These are phyloP conservation scores for Stictocephala bisonia DNA, from an alignment of 2,888 invertebrate genomes.

Conservation along the genomic window DNA sequence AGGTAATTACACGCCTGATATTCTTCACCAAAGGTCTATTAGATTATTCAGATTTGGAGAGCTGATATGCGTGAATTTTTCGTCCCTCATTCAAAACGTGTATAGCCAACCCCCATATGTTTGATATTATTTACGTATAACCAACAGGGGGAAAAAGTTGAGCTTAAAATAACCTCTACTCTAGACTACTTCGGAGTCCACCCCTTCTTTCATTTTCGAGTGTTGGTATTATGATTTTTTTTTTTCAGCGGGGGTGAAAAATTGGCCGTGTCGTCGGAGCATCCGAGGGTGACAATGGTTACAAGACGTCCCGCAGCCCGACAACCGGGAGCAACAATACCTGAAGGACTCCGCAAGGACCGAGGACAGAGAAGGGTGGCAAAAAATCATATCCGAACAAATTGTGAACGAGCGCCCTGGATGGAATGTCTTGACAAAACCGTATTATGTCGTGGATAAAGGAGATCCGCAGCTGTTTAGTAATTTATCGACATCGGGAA, in stretches of 20 bases:
- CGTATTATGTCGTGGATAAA: conserved; percentile 29
- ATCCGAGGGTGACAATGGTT: conserved; percentile 2
- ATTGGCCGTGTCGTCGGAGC: conserved; percentile 24
- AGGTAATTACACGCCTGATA: no score
- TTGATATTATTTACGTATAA: no score
- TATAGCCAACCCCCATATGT: no score
- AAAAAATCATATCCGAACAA: conserved; percentile 48
- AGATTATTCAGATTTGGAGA: no score
- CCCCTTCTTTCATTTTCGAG: not conserved
- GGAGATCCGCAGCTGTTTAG: conserved; percentile 19
- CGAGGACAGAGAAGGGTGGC: not conserved
- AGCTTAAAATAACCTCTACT: no score
- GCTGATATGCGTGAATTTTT: no score
- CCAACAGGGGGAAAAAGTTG: no score
- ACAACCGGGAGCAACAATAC: not conserved
- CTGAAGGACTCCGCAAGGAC: not conserved
- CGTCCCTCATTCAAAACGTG: no score
- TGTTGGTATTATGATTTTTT: conserved; percentile 25
- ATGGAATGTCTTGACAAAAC: conserved; percentile 26
- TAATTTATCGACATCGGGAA: conserved; percentile 30
- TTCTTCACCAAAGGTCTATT: no score
- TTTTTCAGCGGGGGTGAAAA: conserved; percentile 18
- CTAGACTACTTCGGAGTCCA: no score
- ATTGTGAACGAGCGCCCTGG: conserved; percentile 32
- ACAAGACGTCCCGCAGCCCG: conserved; percentile 1